These are phyloP conservation scores for Acanthosepion pharaonis DNA, from an alignment of 2,888 invertebrate genomes.

Conservation along the genomic window DNA sequence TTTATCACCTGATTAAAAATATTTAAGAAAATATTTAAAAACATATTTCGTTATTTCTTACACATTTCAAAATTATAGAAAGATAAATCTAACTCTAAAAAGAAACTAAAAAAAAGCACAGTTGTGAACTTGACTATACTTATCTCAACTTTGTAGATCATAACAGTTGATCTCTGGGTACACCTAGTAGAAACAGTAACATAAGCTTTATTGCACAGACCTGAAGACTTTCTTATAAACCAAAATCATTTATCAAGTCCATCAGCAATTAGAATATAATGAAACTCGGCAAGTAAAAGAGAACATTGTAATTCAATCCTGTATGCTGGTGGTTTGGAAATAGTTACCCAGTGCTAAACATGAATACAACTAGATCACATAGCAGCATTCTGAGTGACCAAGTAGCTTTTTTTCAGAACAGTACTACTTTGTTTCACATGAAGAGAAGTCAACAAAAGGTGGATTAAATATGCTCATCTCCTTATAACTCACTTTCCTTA, in stretches of 20 bases:
- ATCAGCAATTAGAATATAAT: background rate
- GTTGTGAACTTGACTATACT: background rate
- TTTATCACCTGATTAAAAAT: too few relatives aligned
- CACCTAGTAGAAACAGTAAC: background rate
- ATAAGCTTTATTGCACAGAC: background rate
- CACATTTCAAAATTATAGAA: too few relatives aligned
- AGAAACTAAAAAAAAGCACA: background rate
- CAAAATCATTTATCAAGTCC: background rate
- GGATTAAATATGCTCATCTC: background rate
- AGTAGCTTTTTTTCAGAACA: background rate
- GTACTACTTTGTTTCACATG: background rate
- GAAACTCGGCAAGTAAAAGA: background rate
- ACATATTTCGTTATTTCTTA: too few relatives aligned
- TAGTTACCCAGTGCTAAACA: background rate
- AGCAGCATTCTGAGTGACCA: background rate
- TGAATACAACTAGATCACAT: background rate
- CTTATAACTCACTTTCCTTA: background rate
- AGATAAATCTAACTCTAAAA: background rate
- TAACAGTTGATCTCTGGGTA: background rate
- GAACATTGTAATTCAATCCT: background rate
- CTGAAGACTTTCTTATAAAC: background rate
- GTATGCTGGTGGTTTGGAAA: background rate
- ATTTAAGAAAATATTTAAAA: too few relatives aligned
- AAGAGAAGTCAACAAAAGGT: background rate
- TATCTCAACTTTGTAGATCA: background rate